Evolutionary conservation across 2,888 invertebrate species (phyloP), one percentile per base, ranked within the genome.

Genomic region (Gastrophysa polygoni): DNA sequence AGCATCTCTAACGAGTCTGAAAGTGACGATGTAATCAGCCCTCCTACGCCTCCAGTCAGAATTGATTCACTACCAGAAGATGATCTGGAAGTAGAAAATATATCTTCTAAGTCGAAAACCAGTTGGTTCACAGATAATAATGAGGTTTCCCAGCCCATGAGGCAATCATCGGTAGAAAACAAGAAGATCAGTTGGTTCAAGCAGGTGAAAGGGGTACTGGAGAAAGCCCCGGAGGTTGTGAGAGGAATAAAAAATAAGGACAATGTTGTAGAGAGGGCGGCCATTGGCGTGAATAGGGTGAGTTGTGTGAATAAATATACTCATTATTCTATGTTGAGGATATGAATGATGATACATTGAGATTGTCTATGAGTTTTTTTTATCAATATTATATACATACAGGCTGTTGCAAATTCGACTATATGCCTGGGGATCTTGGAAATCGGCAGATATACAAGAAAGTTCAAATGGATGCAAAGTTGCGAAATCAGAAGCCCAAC

Each of bases 31-130:
- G 71, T 76, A 18, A 63, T 71, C 21, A 75, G 70, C 51, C 84
- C 84, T 54, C 87, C 88, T 0, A 89, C 89, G 0, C 85, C 85
- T 14, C 89, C 88, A 2, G 86, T 85, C 67, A 82, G 90, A 62
- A 83, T 83, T 64, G 90, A 90, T 74, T 90, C 90, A n/a, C 79
- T 89, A 1, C 82, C 85, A 0, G 82, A 83, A 61, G 82, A 83
- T 64, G 84, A 85, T 48, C 80, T 80, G 71, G 52, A 64, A 55
- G 20, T 51, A 59, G 38, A 64, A 49, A 68, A 70, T 63, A 29
- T 56, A 17, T 20, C 44, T 47, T 60, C 44, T 7, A 77, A 76
- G 61, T 72, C 75, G 6, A 75, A 71, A 67, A 73, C 75, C 0
- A 78, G 68, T 63, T 78, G 79, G 79, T 79, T 77, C 43, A 71